Conservation (phyloP, 2,797 vertebrate species). For the Harpagifer antarcticus region DNA sequence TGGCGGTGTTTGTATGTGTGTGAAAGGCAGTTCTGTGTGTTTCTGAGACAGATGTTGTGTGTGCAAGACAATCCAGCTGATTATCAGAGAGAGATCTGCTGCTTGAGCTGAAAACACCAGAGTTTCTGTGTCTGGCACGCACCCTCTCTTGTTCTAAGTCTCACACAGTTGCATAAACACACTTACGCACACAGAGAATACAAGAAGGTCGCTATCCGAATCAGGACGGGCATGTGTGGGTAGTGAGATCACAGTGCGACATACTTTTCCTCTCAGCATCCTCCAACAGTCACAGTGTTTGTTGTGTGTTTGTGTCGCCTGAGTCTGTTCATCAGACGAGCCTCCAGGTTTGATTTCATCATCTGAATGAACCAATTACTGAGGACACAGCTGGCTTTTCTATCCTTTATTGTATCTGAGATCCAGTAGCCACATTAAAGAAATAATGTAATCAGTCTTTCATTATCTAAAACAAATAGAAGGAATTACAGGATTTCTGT, state of each 20-base stretch:
- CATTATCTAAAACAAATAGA: not conserved
- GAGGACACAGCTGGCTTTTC: conserved; percentile 2
- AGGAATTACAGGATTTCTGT: not conserved
- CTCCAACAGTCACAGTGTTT: conserved; percentile 55
- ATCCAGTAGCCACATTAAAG: conserved; percentile 1
- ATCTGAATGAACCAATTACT: conserved; percentile 26
- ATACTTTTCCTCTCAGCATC: conserved; percentile 66
- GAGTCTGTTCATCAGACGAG: conserved; percentile 25
- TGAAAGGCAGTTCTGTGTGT: conserved; percentile 72
- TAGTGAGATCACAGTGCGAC: conserved; percentile 70
- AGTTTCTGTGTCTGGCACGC: conserved; percentile 71
- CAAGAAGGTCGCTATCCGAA: conserved; percentile 66
- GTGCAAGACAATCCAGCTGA: conserved; percentile 75
- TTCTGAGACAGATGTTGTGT: conserved; percentile 78
- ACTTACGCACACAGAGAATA: conserved; percentile 52
- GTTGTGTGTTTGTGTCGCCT: conserved; percentile 42
- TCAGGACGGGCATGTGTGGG: conserved; percentile 65
- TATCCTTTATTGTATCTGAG: not conserved
- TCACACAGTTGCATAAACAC: conserved; percentile 62
- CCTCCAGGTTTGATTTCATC: conserved; percentile 37
- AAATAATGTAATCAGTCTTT: conserved; percentile 9
- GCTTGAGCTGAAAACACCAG: conserved; percentile 65
- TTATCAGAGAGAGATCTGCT: conserved; percentile 72
- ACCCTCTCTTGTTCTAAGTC: conserved; percentile 54
- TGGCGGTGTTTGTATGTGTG: conserved; percentile 61